These are phyloP conservation scores for Aramus guarauna DNA, from an alignment of 2,113 vertebrate genomes.

Conservation along the genomic window DNA sequence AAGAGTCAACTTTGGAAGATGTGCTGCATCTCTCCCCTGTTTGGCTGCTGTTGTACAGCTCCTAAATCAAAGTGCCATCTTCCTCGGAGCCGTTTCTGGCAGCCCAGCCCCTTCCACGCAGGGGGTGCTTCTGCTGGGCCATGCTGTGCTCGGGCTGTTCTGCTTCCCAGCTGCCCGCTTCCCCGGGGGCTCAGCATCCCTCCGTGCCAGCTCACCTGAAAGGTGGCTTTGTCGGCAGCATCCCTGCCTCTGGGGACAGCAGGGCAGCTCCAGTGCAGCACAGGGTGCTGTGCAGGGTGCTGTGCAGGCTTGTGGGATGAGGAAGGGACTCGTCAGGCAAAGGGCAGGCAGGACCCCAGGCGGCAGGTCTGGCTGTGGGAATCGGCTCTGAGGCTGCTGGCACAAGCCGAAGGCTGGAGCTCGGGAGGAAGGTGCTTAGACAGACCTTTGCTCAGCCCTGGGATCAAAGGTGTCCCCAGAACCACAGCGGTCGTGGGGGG, in stretches of 20 bases:
- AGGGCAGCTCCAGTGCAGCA: accelerated
- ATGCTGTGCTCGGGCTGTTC: neutral
- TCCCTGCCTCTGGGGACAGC: neutral
- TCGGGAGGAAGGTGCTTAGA: neutral
- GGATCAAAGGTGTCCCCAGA: accelerated
- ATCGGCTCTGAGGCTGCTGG: neutral
- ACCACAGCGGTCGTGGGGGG: accelerated
- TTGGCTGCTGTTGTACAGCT: neutral
- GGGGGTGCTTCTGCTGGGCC: neutral
- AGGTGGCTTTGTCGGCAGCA: neutral
- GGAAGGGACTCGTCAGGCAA: neutral
- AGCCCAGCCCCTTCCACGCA: neutral
- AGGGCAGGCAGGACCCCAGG: neutral
- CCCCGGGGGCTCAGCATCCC: neutral
- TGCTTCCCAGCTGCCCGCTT: neutral
- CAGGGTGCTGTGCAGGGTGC: neutral
- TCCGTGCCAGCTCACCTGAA: neutral
- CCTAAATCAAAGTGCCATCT: neutral
- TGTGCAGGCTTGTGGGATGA: neutral
- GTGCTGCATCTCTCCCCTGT: neutral
- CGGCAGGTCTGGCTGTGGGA: neutral
- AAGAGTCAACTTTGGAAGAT: neutral
- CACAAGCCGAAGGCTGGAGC: neutral
- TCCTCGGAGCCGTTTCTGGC: neutral
- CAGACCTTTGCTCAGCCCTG: neutral